phyloP scores from a whole-genome alignment of 2,113 vertebrate genomes.

The Canis aureus region DNA sequence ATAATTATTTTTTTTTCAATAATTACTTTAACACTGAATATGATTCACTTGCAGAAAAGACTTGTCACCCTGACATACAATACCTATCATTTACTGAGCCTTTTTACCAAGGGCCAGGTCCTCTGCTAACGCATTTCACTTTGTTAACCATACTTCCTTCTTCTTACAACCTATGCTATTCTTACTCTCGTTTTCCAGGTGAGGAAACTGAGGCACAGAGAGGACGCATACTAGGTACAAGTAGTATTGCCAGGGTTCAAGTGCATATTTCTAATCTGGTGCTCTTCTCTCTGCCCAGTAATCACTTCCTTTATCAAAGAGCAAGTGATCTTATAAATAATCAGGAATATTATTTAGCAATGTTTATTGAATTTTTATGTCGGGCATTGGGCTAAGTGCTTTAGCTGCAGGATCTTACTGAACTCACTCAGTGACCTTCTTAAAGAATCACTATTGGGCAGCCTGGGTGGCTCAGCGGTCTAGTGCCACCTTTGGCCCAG shows the following conservation, averaged over 20 bases:
- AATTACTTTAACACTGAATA: neutral
- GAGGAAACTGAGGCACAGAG: neutral
- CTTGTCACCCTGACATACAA: neutral
- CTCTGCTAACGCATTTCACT: neutral
- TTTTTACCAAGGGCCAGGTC: neutral
- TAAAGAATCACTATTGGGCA: neutral
- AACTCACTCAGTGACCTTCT: neutral
- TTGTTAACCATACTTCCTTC: neutral
- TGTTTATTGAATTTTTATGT: neutral
- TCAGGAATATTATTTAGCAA: neutral
- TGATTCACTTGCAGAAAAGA: neutral
- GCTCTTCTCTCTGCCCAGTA: neutral
- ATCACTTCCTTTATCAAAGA: neutral
- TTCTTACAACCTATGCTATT: neutral
- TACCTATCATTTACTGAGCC: neutral
- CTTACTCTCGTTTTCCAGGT: neutral
- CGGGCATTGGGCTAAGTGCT: neutral
- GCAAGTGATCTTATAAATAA: neutral
- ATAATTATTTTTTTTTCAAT: neutral
- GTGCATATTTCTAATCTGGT: neutral
- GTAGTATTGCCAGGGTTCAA: neutral
- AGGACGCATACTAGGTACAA: neutral
- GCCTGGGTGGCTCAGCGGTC: neutral
- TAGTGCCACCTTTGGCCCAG: too few relatives aligned
- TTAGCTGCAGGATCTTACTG: neutral